Percentiles rank a stretch among this genome's conserved stretches.
Conservation (phyloP, 2,797 vertebrate species). For the Natrix natrix region DNA sequence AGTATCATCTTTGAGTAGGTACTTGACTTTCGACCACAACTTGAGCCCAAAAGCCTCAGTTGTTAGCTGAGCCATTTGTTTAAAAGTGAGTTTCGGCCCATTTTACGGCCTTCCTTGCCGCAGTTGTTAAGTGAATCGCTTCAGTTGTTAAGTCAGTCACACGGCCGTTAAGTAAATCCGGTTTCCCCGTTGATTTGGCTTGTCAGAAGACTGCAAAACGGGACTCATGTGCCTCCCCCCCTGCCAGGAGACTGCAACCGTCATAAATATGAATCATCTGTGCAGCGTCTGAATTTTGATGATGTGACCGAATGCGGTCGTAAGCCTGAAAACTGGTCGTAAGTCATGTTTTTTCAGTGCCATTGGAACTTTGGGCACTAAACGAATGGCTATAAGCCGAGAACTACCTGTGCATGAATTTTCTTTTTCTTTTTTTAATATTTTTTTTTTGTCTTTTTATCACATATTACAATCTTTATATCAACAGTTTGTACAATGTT, state of each 20-base stretch:
- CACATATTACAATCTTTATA: too few species aligned
- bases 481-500: too few species aligned
- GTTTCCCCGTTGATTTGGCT: not conserved
- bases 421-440: too few species aligned
- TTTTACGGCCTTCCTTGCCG: not conserved
- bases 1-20: not conserved
- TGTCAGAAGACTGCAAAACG: too few species aligned
- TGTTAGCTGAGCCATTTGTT: not conserved
- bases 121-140: not conserved
- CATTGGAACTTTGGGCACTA: not conserved
- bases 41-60: not conserved
- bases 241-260: too few species aligned
- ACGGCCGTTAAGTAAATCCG: too few species aligned
- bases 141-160: not conserved
- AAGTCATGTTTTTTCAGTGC: not conserved
- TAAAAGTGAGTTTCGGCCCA: not conserved
- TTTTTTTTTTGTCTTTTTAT: too few species aligned
- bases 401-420: too few species aligned
- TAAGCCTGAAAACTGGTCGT: not conserved
- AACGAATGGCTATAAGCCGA: not conserved
- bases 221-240: too few species aligned
- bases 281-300: not conserved
- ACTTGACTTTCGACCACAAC: not conserved
- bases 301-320: too few species aligned
- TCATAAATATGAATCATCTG: not conserved